A percentile compares a stretch with the other conserved stretches of the same genome.
Evolutionary conservation across 2,888 invertebrate species (phyloP).

Genomic region (Mechanitis messenoides): DNA sequence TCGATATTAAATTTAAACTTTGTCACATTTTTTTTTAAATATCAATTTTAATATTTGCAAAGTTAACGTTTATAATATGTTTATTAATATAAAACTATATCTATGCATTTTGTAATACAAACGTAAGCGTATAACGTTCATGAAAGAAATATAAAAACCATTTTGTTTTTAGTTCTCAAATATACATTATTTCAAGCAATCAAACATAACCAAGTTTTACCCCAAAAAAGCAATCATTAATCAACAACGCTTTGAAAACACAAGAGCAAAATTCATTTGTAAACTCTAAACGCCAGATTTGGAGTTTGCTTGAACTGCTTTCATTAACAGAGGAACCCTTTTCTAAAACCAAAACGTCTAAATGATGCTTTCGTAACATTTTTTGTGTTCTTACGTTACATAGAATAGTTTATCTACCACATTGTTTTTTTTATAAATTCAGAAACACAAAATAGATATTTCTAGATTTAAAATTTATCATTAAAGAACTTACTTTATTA

Average conservation of each 20-base stretch:
- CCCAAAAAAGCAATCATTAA: conserved; percentile 19
- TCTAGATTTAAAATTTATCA: too few relatives aligned
- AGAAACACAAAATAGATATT: too few relatives aligned
- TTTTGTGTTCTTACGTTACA: not conserved
- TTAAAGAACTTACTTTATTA: too few relatives aligned
- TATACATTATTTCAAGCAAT: not conserved
- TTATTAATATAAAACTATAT: too few relatives aligned
- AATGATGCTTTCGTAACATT: conserved; percentile 14
- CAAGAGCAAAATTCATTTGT: conserved; percentile 21
- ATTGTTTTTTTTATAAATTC: not conserved
- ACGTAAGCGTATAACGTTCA: too few relatives aligned
- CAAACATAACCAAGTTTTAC: not conserved
- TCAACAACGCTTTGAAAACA: conserved; percentile 15
- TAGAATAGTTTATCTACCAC: not conserved
- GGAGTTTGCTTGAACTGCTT: conserved; percentile 21
- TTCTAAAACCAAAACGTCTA: conserved; percentile 16
- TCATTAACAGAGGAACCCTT: conserved; percentile 23
- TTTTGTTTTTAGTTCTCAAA: too few relatives aligned
- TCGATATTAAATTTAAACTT: too few relatives aligned
- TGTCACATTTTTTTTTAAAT: too few relatives aligned
- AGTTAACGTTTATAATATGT: too few relatives aligned
- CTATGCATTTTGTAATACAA: too few relatives aligned
- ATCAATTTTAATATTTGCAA: too few relatives aligned
- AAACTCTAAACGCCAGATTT: conserved; percentile 21
- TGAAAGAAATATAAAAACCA: too few relatives aligned